Conservation (phyloP, 2,113 vertebrate genomes). For the Manacus vitellinus region DNA sequence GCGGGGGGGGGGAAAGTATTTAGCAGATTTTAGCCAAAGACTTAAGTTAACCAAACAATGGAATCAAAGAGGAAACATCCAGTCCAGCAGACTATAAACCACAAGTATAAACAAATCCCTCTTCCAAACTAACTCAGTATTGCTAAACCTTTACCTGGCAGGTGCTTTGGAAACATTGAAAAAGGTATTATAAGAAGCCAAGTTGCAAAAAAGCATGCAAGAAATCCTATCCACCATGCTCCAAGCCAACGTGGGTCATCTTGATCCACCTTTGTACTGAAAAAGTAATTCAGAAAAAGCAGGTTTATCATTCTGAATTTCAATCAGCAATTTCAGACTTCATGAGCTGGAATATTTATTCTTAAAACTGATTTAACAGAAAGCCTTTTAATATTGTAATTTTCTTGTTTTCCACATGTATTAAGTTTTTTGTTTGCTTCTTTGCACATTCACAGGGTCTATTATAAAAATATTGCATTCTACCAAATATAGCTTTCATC, state of each 20-base stretch:
- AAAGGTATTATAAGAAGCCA: slow-evolving; percentile 80
- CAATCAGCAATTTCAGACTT: neutral
- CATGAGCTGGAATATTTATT: neutral
- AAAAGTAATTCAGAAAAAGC: slow-evolving; percentile 27
- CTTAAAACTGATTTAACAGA: neutral
- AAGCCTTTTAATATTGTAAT: neutral
- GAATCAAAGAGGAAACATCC: neutral
- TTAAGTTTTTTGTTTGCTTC: neutral
- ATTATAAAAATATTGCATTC: neutral
- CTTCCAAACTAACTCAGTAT: neutral
- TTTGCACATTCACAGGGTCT: neutral
- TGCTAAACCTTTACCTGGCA: slow-evolving; percentile 76
- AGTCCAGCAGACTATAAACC: neutral
- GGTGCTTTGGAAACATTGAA: slow-evolving; percentile 78
- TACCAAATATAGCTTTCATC: neutral
- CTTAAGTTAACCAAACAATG: neutral
- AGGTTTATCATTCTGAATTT: neutral
- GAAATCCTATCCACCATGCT: slow-evolving; percentile 84
- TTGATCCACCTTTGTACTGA: slow-evolving; percentile 40
- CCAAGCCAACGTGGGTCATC: slow-evolving; percentile 82
- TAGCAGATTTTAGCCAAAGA: neutral
- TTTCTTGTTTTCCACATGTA: neutral
- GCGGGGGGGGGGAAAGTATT: neutral
- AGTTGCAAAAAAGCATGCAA: slow-evolving; percentile 65
- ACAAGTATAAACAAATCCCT: neutral